phyloP scores from a whole-genome alignment of 2,797 vertebrate genomes.

The Aeoliscus strigatus region DNA sequence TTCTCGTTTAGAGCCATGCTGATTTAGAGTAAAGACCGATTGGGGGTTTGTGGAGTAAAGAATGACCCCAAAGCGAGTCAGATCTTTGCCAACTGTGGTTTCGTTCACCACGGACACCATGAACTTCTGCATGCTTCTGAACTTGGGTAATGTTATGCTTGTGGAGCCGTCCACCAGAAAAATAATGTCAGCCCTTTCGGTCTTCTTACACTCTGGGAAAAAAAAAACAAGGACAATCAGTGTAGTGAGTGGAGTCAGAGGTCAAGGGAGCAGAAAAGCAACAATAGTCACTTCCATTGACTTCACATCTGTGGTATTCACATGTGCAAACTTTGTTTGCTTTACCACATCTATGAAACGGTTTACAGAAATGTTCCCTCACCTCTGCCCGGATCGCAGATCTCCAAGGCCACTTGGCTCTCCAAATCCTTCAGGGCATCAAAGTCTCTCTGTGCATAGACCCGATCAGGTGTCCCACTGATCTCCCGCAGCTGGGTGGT shows the following conservation, averaged over 20 bases:
- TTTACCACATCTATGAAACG: too few species aligned
- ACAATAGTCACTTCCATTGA: too few species aligned
- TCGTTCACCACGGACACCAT: slow-evolving; percentile 73
- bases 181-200: slow-evolving; percentile 77
- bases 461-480: slow-evolving; percentile 60
- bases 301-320: too few species aligned
- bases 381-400: slow-evolving; percentile 75
- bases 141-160: slow-evolving; percentile 51
- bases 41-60: slow-evolving; percentile 49
- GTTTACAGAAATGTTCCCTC: too few species aligned
- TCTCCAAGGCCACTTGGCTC: slow-evolving; percentile 70
- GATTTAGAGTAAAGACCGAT: slow-evolving; percentile 60
- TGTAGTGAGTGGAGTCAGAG: not conserved
- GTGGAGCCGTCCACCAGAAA: slow-evolving; percentile 77
- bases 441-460: slow-evolving; percentile 70
- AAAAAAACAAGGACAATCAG: slow-evolving; percentile 1
- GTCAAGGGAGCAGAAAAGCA: not conserved
- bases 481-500: slow-evolving; percentile 75
- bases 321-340: too few species aligned
- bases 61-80: slow-evolving; percentile 74
- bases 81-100: slow-evolving; percentile 64
- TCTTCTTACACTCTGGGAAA: slow-evolving; percentile 73
- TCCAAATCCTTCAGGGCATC: slow-evolving; percentile 71
- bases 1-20: slow-evolving; percentile 44
- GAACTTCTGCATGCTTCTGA: slow-evolving; percentile 72